Evolutionary conservation across 2,888 invertebrate genomes (phyloP).

Genomic region (Saturnia japonica): DNA sequence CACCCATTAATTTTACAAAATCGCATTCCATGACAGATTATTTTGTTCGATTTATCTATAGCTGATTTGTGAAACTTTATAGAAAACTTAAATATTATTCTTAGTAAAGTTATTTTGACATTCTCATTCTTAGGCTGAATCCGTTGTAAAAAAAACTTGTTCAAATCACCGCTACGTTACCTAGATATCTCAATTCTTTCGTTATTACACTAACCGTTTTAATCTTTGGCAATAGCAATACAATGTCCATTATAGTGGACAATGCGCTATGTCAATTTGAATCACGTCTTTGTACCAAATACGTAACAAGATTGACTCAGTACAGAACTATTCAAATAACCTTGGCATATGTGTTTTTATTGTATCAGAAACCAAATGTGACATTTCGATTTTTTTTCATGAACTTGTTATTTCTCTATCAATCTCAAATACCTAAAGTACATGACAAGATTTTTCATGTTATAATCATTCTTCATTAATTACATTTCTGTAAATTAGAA

Average conservation of each 20-base stretch:
- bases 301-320: slow-evolving; percentile 58
- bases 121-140: slow-evolving; percentile 25
- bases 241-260: slow-evolving; percentile 45
- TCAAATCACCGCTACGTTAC: slow-evolving; percentile 18
- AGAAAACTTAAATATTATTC: not conserved
- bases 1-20: not conserved
- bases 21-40: not conserved
- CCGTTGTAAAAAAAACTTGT: slow-evolving; percentile 20
- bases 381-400: slow-evolving; percentile 22
- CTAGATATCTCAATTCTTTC: slow-evolving; percentile 22
- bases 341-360: slow-evolving; percentile 42
- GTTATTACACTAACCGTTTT: slow-evolving; percentile 36
- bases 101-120: slow-evolving; percentile 25
- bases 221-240: slow-evolving; percentile 45
- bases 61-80: not conserved
- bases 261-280: slow-evolving; percentile 49
- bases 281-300: slow-evolving; percentile 57
- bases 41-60: not conserved
- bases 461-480: not conserved
- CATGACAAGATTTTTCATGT: not conserved
- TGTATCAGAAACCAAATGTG: slow-evolving; percentile 21
- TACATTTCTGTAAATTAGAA: not conserved
- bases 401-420: not conserved
- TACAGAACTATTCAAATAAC: slow-evolving; percentile 49
- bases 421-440: not conserved